Evolutionary conservation across 2,797 vertebrate species (phyloP).

Genomic region (Aplochiton taeniatus): DNA sequence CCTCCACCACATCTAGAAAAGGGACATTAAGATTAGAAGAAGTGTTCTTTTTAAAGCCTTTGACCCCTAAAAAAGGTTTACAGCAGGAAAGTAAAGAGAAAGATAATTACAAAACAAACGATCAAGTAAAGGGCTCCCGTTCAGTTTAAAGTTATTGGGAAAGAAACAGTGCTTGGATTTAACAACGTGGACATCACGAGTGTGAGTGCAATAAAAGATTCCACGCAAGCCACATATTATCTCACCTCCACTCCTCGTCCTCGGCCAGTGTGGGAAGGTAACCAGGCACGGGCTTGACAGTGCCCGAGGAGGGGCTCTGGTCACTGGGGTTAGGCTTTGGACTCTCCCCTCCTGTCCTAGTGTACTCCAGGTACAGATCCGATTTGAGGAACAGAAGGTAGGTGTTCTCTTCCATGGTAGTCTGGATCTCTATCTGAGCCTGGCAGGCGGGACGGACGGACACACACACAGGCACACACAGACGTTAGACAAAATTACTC

Average conservation of each 20-base stretch:
- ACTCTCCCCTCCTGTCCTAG: conserved; percentile 87
- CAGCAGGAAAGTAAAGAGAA: too few species aligned
- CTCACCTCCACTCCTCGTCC: conserved; percentile 91
- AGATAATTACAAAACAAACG: too few species aligned
- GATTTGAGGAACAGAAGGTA: conserved; percentile 97
- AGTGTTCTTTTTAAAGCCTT: too few species aligned
- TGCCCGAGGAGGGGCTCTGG: conserved; percentile 77
- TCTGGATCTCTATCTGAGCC: conserved; percentile 94
- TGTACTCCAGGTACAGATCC: conserved; percentile 92
- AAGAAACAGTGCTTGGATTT: too few species aligned
- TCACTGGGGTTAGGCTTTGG: conserved; percentile 85
- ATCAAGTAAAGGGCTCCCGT: too few species aligned
- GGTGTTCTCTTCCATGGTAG: conserved; percentile 91
- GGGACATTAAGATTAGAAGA: too few species aligned
- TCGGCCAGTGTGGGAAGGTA: conserved; percentile 90
- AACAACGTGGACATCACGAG: too few species aligned
- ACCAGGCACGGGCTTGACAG: conserved; percentile 72
- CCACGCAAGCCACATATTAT: too few species aligned
- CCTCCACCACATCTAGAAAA: conserved; percentile 51
- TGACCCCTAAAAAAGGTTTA: too few species aligned
- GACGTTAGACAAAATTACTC: conserved; percentile 13
- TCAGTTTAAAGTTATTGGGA: too few species aligned
- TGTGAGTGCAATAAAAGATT: too few species aligned
- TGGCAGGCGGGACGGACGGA: conserved; percentile 50
- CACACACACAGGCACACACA: too few species aligned